Evolutionary conservation across 2,888 invertebrate species (phyloP), one percentile per base, ranked within the genome.

Genomic region (Phymatocera aterrima): DNA sequence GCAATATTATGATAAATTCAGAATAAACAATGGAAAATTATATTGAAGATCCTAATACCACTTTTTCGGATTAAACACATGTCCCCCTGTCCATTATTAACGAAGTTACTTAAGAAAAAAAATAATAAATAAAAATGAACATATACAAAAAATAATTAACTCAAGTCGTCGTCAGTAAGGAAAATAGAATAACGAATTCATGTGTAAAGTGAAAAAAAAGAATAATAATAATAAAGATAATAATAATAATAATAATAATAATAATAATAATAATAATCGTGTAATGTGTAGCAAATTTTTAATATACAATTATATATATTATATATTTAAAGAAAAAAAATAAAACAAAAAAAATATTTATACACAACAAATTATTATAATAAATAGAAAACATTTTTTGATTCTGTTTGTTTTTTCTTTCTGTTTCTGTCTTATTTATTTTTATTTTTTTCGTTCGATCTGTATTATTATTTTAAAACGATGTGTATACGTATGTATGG

Each of bases 201-300:
- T 88, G 86, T 89, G 88, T 90, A 89, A 89, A 89, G n/a, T n/a
- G n/a, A n/a, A n/a, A n/a, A n/a, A n/a, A n/a, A n/a, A n/a, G n/a
- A n/a, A n/a, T n/a, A n/a, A n/a, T n/a, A n/a, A n/a, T n/a, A n/a
- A n/a, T n/a, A n/a, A n/a, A n/a, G n/a, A n/a, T n/a, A n/a, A n/a
- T n/a, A n/a, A n/a, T n/a, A n/a, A n/a, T n/a, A n/a, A n/a, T n/a
- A n/a, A n/a, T n/a, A n/a, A n/a, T n/a, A n/a, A n/a, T n/a, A n/a
- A n/a, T n/a, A n/a, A n/a, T n/a, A n/a, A n/a, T n/a, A n/a, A n/a
- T n/a, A n/a, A 86, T 90, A 88, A 88, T 87, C 85, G 88, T 88
- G 85, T 85, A 87, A 84, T 87, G 86, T 89, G 87, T 88, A 90
- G 88, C 82, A 86, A 89, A 88, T 87, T 88, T 89, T 87, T 87